A percentile compares a stretch with the other conserved stretches of the same genome.
Evolutionary conservation across 2,113 vertebrate species (phyloP).

Genomic region (Bothrops jararaca): DNA sequence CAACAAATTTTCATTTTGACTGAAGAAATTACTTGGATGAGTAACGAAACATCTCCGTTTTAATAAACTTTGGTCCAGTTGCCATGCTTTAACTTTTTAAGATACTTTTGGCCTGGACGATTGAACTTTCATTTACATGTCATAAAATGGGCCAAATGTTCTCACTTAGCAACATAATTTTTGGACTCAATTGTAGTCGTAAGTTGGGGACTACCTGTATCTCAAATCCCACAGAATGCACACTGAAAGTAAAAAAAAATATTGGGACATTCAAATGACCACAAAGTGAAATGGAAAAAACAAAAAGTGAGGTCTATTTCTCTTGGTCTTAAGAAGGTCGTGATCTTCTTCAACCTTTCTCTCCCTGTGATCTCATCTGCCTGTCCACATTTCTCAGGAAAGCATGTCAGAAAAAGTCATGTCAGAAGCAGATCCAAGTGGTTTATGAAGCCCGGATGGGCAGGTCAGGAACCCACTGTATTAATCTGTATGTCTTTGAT

Average conservation of each 20-base stretch:
- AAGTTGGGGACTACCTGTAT: neutral
- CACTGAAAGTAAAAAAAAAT: neutral
- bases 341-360: neutral
- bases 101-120: too few relatives aligned
- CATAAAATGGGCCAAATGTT: neutral
- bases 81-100: neutral
- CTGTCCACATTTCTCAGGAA: neutral
- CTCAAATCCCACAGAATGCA: neutral
- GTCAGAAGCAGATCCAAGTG: neutral
- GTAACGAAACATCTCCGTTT: neutral
- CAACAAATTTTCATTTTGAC: neutral
- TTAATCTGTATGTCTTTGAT: neutral
- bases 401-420: neutral
- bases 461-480: conserved; percentile 2
- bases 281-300: neutral
- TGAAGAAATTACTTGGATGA: neutral
- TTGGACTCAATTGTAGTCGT: neutral
- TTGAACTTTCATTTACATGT: neutral
- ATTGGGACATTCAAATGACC: neutral
- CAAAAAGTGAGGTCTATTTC: neutral
- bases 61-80: neutral
- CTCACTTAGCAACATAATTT: neutral
- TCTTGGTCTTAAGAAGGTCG: neutral
- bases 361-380: neutral
- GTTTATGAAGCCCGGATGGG: neutral